Percentiles rank a stretch among this genome's conserved stretches.
Evolutionary conservation across 2,797 vertebrate genomes (phyloP).

Genomic region (Gallinago nigripennis): DNA sequence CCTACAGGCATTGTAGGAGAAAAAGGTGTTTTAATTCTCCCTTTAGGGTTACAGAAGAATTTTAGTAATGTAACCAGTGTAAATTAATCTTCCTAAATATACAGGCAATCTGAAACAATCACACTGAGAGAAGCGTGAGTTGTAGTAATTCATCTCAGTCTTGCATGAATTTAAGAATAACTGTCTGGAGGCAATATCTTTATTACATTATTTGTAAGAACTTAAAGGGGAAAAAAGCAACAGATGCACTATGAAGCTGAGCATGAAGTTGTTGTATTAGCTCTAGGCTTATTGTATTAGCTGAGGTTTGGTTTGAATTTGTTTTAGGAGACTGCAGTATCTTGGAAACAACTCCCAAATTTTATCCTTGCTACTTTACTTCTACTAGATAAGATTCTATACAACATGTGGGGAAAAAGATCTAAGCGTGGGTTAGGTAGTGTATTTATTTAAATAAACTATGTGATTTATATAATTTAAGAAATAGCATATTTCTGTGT

Average conservation of each 20-base stretch:
- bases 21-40: background rate
- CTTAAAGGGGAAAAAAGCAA: background rate
- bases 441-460: background rate
- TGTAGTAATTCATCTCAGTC: background rate
- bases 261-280: background rate
- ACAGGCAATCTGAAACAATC: background rate
- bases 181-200: background rate
- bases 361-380: background rate
- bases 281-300: background rate
- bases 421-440: background rate
- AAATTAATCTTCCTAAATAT: conserved; percentile 19
- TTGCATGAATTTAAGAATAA: background rate
- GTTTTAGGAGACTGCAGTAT: background rate
- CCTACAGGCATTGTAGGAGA: background rate
- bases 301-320: background rate
- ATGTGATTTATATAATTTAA: background rate
- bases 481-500: background rate
- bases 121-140: background rate
- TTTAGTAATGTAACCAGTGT: background rate
- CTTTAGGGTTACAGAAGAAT: background rate
- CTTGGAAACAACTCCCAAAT: background rate
- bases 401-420: fast-evolving
- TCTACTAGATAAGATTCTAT: background rate
- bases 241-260: background rate
- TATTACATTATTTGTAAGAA: background rate